phyloP scores from a whole-genome alignment of 2,888 invertebrate species.

The Herminia tarsipennalis region DNA sequence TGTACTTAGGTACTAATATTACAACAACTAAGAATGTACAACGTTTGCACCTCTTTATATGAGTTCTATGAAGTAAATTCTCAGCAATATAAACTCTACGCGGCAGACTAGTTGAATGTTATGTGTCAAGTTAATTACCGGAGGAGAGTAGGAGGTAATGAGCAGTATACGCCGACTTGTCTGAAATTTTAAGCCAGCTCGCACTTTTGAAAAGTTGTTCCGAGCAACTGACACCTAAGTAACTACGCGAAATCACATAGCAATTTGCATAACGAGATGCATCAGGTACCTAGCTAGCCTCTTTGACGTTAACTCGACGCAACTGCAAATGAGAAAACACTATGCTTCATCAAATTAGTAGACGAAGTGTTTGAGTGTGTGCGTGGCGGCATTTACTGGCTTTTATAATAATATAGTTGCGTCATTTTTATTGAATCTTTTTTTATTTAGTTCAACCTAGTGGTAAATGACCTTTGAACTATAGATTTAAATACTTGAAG shows the following conservation, averaged over 20 bases:
- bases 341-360: no score
- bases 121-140: slow-evolving; percentile 20
- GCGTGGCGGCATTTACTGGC: no score
- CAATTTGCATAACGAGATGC: slow-evolving; percentile 55
- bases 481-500: no score
- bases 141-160: slow-evolving; percentile 15
- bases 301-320: slow-evolving; percentile 47
- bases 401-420: no score
- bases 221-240: slow-evolving; percentile 34
- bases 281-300: slow-evolving; percentile 29
- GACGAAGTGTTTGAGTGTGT: no score
- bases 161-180: slow-evolving; percentile 13
- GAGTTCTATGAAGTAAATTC: background rate
- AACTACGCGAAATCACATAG: slow-evolving; percentile 46
- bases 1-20: no score
- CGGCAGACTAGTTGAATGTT: slow-evolving; percentile 9
- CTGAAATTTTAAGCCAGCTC: slow-evolving; percentile 24
- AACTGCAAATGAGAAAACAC: slow-evolving; percentile 45
- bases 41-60: background rate
- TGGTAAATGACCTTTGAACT: no score
- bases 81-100: no score
- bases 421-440: no score
- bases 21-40: no score
- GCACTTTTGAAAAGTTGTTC: slow-evolving; percentile 33
- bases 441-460: no score